phyloP scores from a whole-genome alignment of 2,888 invertebrate genomes.

The Chrysomela aeneicollis region DNA sequence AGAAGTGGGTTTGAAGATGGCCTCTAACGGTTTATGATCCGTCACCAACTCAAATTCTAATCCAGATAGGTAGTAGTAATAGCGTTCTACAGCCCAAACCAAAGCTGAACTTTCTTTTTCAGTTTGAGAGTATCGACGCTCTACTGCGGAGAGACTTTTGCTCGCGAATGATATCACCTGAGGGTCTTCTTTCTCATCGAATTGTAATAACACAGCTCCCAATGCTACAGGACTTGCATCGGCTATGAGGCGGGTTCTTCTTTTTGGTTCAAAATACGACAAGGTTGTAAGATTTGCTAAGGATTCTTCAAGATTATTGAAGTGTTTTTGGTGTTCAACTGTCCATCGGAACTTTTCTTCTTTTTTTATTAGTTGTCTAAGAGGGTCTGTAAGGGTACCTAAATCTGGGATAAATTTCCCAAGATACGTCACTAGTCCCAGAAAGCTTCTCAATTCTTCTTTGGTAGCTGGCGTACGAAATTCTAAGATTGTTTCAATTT shows the following conservation, averaged over 20 bases:
- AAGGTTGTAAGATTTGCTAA: constrained; percentile 33
- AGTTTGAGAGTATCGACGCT: constrained; percentile 51
- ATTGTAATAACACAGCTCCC: constrained; percentile 47
- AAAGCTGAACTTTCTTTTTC: constrained; percentile 56
- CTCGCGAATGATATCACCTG: constrained; percentile 44
- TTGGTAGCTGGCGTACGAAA: no score
- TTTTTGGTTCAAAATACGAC: constrained; percentile 41
- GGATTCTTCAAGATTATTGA: constrained; percentile 30
- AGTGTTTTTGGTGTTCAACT: constrained; percentile 31
- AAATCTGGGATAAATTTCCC: no score
- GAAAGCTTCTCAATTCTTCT: no score
- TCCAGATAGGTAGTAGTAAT: constrained; percentile 57
- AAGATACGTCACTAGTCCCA: no score
- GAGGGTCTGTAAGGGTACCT: no score
- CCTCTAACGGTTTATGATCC: constrained; percentile 54
- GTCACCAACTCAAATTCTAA: constrained; percentile 54
- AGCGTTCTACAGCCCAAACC: constrained; percentile 57
- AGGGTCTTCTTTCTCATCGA: constrained; percentile 34
- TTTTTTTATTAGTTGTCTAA: constrained; percentile 25
- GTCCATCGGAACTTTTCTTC: constrained; percentile 33
- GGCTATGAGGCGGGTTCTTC: constrained; percentile 40
- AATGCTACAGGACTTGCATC: constrained; percentile 49
- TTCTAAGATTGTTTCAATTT: no score
- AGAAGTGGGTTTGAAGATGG: constrained; percentile 45
- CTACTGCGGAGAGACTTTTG: constrained; percentile 43